Conservation (phyloP, 2,797 vertebrate genomes). For the Poecilia wingei region DNA sequence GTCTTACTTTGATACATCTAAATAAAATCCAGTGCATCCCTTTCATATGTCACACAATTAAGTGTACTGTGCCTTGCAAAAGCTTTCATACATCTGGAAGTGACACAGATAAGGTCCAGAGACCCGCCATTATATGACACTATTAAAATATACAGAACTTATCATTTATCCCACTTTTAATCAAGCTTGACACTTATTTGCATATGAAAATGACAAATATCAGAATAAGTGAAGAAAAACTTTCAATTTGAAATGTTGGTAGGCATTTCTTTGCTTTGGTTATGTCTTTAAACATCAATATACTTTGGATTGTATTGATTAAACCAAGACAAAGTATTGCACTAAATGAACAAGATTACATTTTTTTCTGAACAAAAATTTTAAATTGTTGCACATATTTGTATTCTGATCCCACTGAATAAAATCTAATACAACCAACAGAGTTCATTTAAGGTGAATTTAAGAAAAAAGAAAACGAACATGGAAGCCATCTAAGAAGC, state of each 20-base stretch:
- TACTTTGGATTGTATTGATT: background rate
- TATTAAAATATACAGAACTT: background rate
- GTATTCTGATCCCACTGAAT: background rate
- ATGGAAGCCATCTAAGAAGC: conserved; percentile 38
- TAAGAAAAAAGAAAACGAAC: conserved; percentile 10
- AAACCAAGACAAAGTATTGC: background rate
- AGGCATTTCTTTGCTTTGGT: background rate
- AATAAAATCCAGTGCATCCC: background rate
- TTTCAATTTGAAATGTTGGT: background rate
- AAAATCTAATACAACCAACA: background rate
- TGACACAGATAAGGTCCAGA: background rate
- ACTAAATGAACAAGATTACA: background rate
- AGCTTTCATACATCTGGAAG: background rate
- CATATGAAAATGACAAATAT: conserved; percentile 18
- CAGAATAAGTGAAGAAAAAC: conserved; percentile 36
- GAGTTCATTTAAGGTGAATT: background rate
- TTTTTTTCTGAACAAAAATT: background rate
- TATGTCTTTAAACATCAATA: background rate
- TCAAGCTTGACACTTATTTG: conserved; percentile 22
- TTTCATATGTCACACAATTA: background rate
- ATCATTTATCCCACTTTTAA: background rate
- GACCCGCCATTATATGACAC: background rate
- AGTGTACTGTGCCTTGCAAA: background rate
- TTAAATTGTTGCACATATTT: background rate
- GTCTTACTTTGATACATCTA: background rate